phyloP scores from a whole-genome alignment of 2,797 vertebrate genomes.

The Danio jaintianensis region DNA sequence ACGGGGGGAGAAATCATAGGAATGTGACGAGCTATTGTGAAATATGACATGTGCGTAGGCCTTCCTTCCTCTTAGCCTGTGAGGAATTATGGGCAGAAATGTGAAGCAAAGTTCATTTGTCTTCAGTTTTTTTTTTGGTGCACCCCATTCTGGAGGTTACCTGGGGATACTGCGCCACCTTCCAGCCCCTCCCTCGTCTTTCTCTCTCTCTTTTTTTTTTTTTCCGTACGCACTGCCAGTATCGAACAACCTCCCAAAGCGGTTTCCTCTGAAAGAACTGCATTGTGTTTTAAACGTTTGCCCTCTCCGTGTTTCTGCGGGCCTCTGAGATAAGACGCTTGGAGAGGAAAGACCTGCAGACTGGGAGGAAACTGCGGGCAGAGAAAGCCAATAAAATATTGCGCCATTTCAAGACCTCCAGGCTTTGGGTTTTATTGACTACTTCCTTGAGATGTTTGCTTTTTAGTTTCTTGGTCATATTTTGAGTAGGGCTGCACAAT shows the following conservation, averaged over 20 bases:
- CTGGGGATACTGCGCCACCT: constrained; percentile 17
- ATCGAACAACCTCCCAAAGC: constrained; percentile 15
- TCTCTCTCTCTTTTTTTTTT: constrained; percentile 14
- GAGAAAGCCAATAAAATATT: constrained; percentile 32
- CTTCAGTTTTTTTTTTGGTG: background rate
- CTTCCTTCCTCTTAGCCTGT: constrained; percentile 53
- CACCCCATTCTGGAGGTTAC: constrained; percentile 23
- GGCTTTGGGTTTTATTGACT: background rate
- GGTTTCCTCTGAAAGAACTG: constrained; percentile 24
- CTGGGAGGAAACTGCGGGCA: constrained; percentile 50
- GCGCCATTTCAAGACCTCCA: background rate
- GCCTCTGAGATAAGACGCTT: constrained; percentile 32
- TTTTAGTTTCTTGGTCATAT: constrained; percentile 28
- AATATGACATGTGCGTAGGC: constrained; percentile 65
- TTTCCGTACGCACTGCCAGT: constrained; percentile 21
- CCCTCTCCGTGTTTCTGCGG: background rate
- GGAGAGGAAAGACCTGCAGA: constrained; percentile 51
- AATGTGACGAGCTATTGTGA: constrained; percentile 67
- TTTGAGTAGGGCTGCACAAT: background rate
- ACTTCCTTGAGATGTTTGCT: constrained; percentile 37
- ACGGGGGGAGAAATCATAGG: constrained; percentile 44
- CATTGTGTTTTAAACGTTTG: constrained; percentile 35
- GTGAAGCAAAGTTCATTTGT: background rate
- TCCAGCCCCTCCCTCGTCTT: background rate
- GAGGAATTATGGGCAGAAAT: constrained; percentile 46